Evolutionary conservation across 2,113 vertebrate species (phyloP).

Genomic region (Lophochroa leadbeateri): DNA sequence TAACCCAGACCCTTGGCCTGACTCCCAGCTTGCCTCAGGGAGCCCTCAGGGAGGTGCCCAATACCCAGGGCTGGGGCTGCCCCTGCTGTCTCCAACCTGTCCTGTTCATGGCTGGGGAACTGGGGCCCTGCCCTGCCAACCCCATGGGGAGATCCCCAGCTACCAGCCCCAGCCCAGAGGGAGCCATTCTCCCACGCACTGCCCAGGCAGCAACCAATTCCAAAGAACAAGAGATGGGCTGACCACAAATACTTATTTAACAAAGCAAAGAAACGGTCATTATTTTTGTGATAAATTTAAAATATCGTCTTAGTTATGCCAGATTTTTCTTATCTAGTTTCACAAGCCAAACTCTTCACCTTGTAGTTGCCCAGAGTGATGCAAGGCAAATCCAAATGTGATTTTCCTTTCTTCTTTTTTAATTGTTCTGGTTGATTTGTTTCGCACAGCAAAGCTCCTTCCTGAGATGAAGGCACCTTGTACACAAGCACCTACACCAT

Average conservation of each 20-base stretch:
- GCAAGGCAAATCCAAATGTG: neutral
- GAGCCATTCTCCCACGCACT: fast-evolving
- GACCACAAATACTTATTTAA: neutral
- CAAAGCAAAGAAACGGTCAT: neutral
- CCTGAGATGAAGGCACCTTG: slow-evolving; percentile 10
- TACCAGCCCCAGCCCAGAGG: neutral
- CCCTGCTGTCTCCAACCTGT: neutral
- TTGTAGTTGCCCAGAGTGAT: neutral
- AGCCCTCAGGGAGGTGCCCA: neutral
- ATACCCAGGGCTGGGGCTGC: neutral
- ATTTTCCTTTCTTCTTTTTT: neutral
- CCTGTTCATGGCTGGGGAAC: neutral
- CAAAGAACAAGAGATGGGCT: neutral
- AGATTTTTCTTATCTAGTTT: neutral
- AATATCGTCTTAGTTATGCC: neutral
- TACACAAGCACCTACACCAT: slow-evolving; percentile 41
- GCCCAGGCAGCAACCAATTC: neutral
- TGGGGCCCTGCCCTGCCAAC: fast-evolving
- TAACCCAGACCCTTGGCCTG: neutral
- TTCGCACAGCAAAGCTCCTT: neutral
- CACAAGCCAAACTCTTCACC: neutral
- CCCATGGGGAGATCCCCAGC: neutral
- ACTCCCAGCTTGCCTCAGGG: neutral
- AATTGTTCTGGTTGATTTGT: slow-evolving; percentile 14
- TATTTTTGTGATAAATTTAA: neutral